Evolutionary conservation across 1,140 invertebrate species (phyloP), one percentile per base, ranked within the genome.

Genomic region (Capitella teleta): DNA sequence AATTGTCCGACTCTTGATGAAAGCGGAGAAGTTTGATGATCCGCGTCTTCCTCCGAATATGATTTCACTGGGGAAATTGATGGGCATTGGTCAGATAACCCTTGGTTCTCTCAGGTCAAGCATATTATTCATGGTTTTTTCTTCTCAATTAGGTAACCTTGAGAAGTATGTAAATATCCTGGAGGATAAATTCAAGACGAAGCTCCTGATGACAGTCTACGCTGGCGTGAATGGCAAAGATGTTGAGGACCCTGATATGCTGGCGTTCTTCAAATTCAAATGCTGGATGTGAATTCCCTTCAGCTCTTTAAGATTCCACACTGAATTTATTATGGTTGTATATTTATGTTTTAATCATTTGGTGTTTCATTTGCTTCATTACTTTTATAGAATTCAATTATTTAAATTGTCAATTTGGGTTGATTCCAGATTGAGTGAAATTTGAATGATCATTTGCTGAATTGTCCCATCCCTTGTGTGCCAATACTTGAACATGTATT

Each of bases 251-350:
- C 62, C 63, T 14, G 67, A 67, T 16, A 62, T 71, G 58, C 62
- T 67, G 42, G 58, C 59, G 6, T 71, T 71, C 59, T 71, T 71
- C 56, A 69, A 68, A 50, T 62, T 67, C 38, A 71, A 66, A 59
- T 66, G 62, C 45, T 71, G 68, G 68, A 49, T 66, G n/a, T n/a
- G n/a, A n/a, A n/a, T n/a, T n/a, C n/a, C n/a, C n/a, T n/a, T n/a
- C n/a, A n/a, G n/a, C n/a, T n/a, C n/a, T n/a, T n/a, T n/a, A n/a
- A n/a, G n/a, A n/a, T n/a, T n/a, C n/a, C n/a, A n/a, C n/a, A n/a
- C n/a, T n/a, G n/a, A n/a, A n/a, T n/a, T n/a, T n/a, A n/a, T n/a
- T n/a, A n/a, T n/a, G n/a, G n/a, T n/a, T n/a, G n/a, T n/a, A n/a
- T n/a, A n/a, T n/a, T n/a, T n/a, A n/a, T n/a, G n/a, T n/a, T n/a